These are phyloP conservation scores for Sinhomidia bicolor DNA, from an alignment of 2,888 invertebrate species.

Conservation along the genomic window DNA sequence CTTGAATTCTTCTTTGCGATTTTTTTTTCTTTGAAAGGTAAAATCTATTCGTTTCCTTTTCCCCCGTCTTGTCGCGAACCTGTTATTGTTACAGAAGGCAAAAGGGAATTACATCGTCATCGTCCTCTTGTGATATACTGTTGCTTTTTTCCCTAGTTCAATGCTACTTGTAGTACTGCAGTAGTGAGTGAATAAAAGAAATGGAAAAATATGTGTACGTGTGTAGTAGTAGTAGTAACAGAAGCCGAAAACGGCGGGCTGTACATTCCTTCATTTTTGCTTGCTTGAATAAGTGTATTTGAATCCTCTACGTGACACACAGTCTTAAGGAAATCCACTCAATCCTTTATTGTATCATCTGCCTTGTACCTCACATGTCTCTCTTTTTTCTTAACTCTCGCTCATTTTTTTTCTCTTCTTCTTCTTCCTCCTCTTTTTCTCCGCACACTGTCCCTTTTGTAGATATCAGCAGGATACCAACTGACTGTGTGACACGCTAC, in stretches of 20 bases:
- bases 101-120: background rate
- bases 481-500: conserved; percentile 28
- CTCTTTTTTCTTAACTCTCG: background rate
- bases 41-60: background rate
- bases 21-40: background rate
- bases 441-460: too few species aligned
- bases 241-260: conserved; percentile 14
- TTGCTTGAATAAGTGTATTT: conserved; percentile 42
- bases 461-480: conserved; percentile 35
- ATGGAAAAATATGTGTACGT: background rate
- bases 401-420: background rate
- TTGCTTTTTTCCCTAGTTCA: conserved; percentile 14
- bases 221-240: background rate
- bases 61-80: background rate
- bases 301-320: conserved; percentile 29
- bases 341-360: conserved; percentile 66
- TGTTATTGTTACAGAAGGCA: background rate
- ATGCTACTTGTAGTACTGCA: background rate
- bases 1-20: background rate
- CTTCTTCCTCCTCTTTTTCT: background rate
- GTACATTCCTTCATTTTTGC: conserved; percentile 21
- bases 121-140: conserved; percentile 43
- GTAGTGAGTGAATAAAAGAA: background rate
- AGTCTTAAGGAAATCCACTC: conserved; percentile 50
- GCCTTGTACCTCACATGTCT: conserved; percentile 40